Evolutionary conservation across 2,888 invertebrate genomes (phyloP), one percentile per base, ranked within the genome.

Genomic region (Eristalis tenax): DNA sequence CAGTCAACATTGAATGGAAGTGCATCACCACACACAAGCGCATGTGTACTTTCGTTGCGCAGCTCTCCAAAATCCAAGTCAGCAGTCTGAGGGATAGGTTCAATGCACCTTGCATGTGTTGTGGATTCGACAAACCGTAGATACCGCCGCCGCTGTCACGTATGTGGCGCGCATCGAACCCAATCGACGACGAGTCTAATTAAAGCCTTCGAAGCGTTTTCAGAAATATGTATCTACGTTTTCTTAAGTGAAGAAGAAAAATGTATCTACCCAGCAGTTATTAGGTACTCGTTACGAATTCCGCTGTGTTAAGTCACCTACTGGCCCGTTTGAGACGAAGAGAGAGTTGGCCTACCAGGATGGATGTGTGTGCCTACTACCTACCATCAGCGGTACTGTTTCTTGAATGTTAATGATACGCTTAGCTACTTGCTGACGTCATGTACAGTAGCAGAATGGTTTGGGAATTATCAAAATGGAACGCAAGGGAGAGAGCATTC

Each of bases 171-270:
- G 76, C 76, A 70, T 71, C 82, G 70, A 76, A 76, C 65, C 82
- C 66, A 66, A 66, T 70, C 82, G 65, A 70, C 70, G 66, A 82
- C 32, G 76, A 66, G 65, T 65, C 43, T 65, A 65, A 82, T 82
- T 76, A 82, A 75, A 76, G 50, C 43, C 32, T 57, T 35, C 38
- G 26, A 64, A 82, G 65, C 57, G 59, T 66, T 82, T 76, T 74
- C 56, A 50, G 57, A 74, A 74, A 64, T 40, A 50, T 50, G 38
- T 38, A 28, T 32, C 63, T 13, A 63, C 63, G 63, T 61, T 43
- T n/a, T n/a, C 43, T 15, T 43, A n/a, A 43, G 43, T 59, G 56
- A 18, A 22, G 56, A 18, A 22, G 1, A 22, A 56, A 59, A 68
- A 74, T 23, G 22, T 64, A 32, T 63, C 50, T 57, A 43, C 66